These are phyloP conservation scores for Zaprionus davidi DNA, from an alignment of 1,140 invertebrate species.

Conservation along the genomic window DNA sequence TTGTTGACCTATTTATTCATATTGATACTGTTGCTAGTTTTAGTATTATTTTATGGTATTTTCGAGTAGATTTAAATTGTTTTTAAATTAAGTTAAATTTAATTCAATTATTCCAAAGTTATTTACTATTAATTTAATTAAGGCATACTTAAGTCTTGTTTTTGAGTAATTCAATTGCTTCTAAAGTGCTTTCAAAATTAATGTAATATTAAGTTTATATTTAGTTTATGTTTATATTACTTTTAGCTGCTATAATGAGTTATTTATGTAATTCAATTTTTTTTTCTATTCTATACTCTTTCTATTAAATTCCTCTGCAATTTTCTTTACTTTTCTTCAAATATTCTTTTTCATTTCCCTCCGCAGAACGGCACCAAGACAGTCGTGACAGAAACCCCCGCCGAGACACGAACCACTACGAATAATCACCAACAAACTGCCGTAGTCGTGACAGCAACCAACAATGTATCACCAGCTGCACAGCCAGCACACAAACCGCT, in stretches of 20 bases:
- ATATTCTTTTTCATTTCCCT: conserved; percentile 13
- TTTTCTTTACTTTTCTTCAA: conserved; percentile 3
- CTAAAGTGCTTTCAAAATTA: neutral
- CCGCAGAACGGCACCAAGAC: conserved; percentile 59
- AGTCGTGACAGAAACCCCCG: conserved; percentile 64
- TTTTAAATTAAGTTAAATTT: neutral
- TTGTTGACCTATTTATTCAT: conserved; percentile 20
- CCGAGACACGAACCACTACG: conserved; percentile 51
- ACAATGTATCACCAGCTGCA: conserved; percentile 1
- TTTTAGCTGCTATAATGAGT: neutral
- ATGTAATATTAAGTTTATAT: conserved; percentile 16
- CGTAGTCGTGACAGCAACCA: conserved; percentile 50
- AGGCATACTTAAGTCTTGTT: no score
- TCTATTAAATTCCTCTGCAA: neutral
- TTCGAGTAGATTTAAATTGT: neutral
- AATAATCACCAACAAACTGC: conserved; percentile 60
- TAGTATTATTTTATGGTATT: conserved; percentile 4
- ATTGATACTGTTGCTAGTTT: conserved; percentile 7
- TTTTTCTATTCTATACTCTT: neutral
- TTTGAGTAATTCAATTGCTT: neutral
- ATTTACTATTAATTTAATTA: no score
- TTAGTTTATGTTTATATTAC: neutral
- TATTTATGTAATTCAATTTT: neutral
- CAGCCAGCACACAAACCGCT: conserved; percentile 60
- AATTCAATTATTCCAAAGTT: neutral